Evolutionary conservation across 2,888 invertebrate genomes (phyloP), one percentile per base, ranked within the genome.

Genomic region (Habrosyne pyritoides): DNA sequence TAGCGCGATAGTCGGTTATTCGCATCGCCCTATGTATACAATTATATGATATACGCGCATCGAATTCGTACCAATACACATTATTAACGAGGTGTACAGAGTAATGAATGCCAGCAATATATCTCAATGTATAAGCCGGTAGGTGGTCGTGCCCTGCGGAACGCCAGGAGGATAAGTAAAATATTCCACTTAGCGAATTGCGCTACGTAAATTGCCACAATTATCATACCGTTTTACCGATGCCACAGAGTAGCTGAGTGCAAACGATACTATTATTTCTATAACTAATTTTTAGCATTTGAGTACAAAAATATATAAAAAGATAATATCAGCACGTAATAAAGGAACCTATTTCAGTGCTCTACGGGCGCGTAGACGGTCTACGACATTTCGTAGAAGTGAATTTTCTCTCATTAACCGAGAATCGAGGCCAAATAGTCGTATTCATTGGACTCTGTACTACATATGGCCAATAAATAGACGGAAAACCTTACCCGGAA

Each of bases 161-260:
- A 77, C 80, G 78, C 74, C 73, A 71, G 61, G 77, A 81, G 90
- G 90, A 90, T 91, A 84, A 91, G 88, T 85, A 84, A 83, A 85
- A 84, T 83, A 83, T 83, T 82, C 86, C 89, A 89, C 84, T 90
- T 84, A 89, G 84, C 57, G 79, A 80, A 90, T 87, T 89, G 88
- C 80, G 73, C 75, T 50, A 50, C 73, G 82, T 74, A 81, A 81
- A 85, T 83, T 79, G 83, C 73, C 73, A 78, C 79, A 85, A 84
- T 86, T 86, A 85, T 80, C 83, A 83, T 86, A 85, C 81, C 75
- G 76, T 76, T 77, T 69, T 71, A 71, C 70, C 68, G 69, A 65
- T 62, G 64, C 66, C 60, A 50, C 57, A 53, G 58, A 63, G 54
- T 59, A 59, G 59, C 63, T 65, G 57, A 59, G 56, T 52, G 57